Conservation (phyloP, 2,888 invertebrate species). For the Drosophila nigritarsus region DNA sequence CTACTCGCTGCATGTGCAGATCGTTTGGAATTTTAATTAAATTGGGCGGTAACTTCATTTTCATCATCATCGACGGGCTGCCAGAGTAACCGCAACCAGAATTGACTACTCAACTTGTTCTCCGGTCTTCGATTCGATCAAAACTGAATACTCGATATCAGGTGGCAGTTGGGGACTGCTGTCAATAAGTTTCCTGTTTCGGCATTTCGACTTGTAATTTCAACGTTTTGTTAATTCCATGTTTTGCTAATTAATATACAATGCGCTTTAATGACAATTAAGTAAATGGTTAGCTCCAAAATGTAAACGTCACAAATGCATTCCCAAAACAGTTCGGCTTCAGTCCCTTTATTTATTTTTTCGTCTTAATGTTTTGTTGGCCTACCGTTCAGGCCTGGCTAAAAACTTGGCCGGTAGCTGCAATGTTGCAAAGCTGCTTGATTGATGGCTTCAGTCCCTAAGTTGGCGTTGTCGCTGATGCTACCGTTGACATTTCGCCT, state of each 20-base stretch:
- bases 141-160: slow-evolving; percentile 55
- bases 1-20: slow-evolving; percentile 66
- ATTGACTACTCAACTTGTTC: slow-evolving; percentile 12
- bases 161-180: slow-evolving; percentile 56
- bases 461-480: slow-evolving; percentile 57
- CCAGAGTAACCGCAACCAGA: slow-evolving; percentile 37
- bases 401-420: slow-evolving; percentile 35
- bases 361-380: slow-evolving; percentile 14
- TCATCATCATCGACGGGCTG: slow-evolving; percentile 70
- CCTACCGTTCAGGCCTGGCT: neutral
- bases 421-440: slow-evolving; percentile 47
- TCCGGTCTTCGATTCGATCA: slow-evolving; percentile 45
- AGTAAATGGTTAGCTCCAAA: slow-evolving; percentile 55
- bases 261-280: slow-evolving; percentile 67
- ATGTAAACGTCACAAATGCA: slow-evolving; percentile 43
- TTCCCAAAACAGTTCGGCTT: slow-evolving; percentile 13
- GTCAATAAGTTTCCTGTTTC: slow-evolving; percentile 14
- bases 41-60: slow-evolving; percentile 83
- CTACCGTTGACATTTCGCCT: slow-evolving; percentile 77
- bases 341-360: slow-evolving; percentile 11
- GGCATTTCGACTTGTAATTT: slow-evolving; percentile 28
- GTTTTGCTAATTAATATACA: slow-evolving; percentile 81
- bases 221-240: slow-evolving; percentile 69
- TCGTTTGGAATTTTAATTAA: slow-evolving; percentile 83
- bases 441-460: slow-evolving; percentile 70